Evolutionary conservation across 2,888 invertebrate genomes (phyloP).

Genomic region (Laothoe populi): DNA sequence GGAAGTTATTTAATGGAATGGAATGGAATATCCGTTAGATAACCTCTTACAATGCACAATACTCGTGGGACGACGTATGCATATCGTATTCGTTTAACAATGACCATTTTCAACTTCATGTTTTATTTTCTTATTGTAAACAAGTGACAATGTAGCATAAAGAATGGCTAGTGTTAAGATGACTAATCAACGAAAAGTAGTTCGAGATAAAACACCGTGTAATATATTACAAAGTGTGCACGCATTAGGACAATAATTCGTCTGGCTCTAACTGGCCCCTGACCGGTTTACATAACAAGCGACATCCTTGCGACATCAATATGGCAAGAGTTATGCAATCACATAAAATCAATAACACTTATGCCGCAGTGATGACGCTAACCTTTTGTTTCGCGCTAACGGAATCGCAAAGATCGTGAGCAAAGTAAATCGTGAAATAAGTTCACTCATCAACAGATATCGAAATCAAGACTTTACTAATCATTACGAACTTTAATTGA

Average conservation of each 20-base stretch:
- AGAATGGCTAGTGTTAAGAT: background rate
- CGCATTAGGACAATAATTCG: slow-evolving; percentile 18
- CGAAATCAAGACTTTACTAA: background rate
- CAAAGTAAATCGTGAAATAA: background rate
- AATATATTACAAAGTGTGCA: slow-evolving; percentile 1
- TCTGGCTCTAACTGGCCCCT: slow-evolving; percentile 16
- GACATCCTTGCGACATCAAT: slow-evolving; percentile 42
- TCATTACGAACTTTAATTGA: background rate
- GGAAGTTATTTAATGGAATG: no score
- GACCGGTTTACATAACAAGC: slow-evolving; percentile 25
- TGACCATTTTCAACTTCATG: background rate
- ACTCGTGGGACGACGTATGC: background rate
- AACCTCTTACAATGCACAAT: background rate
- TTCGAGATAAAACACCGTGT: slow-evolving; percentile 4
- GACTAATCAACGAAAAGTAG: background rate
- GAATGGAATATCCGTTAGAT: no score
- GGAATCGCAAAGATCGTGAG: background rate
- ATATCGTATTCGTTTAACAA: background rate
- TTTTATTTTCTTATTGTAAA: background rate
- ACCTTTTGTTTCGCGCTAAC: slow-evolving; percentile 2
- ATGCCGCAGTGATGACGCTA: slow-evolving; percentile 28
- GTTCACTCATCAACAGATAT: background rate
- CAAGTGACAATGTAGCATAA: slow-evolving; percentile 6
- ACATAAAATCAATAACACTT: slow-evolving; percentile 25
- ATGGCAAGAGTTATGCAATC: slow-evolving; percentile 55